phyloP scores from a whole-genome alignment of 2,113 vertebrate species.

The Lynx canadensis region DNA sequence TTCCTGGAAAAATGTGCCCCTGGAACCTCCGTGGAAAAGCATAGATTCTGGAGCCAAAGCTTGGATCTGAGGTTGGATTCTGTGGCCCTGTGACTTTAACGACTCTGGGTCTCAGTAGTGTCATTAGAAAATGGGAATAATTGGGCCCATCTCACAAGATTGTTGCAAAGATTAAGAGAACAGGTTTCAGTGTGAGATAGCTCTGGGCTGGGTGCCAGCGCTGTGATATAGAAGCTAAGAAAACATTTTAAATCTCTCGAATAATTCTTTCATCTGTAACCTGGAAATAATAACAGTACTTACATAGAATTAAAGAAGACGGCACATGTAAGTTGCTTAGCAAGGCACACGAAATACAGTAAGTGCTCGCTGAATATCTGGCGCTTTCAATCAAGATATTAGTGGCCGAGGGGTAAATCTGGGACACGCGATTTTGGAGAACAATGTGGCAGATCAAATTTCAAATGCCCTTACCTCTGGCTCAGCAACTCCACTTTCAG shows the following conservation, averaged over 20 bases:
- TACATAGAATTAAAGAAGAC: neutral
- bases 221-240: neutral
- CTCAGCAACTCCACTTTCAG: neutral
- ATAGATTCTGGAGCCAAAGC: neutral
- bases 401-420: neutral
- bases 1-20: neutral
- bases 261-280: constrained; percentile 41
- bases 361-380: neutral
- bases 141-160: neutral
- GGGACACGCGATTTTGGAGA: neutral
- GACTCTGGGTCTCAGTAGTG: neutral
- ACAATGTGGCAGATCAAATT: neutral
- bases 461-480: neutral
- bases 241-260: constrained; percentile 26
- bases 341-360: no score
- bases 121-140: neutral
- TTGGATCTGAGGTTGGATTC: neutral
- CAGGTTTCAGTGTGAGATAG: neutral
- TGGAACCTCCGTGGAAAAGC: neutral
- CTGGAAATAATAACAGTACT: neutral
- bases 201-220: neutral
- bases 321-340: neutral
- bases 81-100: neutral
- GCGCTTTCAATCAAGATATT: neutral
- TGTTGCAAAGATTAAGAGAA: neutral